Evolutionary conservation across 2,797 vertebrate genomes (phyloP), one percentile per base, ranked within the genome.

Genomic region (Sebastes vulpes): DNA sequence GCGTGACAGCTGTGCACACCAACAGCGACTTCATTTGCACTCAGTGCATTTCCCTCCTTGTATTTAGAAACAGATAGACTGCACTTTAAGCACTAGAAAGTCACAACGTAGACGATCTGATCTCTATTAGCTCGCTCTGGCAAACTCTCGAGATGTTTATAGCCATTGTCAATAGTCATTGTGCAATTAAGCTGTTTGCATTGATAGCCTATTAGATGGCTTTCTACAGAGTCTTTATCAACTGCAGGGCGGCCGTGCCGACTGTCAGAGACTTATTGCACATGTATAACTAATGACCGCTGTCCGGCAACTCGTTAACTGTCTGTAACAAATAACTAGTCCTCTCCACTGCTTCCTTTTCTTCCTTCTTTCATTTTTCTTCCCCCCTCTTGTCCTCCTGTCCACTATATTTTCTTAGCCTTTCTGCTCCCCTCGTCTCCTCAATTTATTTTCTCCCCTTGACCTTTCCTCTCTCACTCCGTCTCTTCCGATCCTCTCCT

Each of bases 151-250:
- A 96, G 95, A 96, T 97, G 96, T 98, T 98, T 97, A 98, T 97
- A 97, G 96, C 95, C 92, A 94, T 91, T 96, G 97, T 97, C 97
- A 96, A 97, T 97, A 97, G 95, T 96, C 95, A 96, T 97, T 97
- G 96, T 94, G 94, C 97, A 97, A 97, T 97, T 97, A 98, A 97
- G 96, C 95, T 95, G 96, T 97, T 96, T 84, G 95, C 96, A 97
- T 95, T 92, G 96, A 97, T 96, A 96, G 96, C 92, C 97, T 96
- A 96, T 98, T 97, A 97, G 97, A 94, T 88, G 85, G 81, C 88
- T 89, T 92, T 91, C 91, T 79, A 61, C 92, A 80, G 72, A 88
- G 85, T 82, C 76, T 72, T 93, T 86, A 92, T 89, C 87, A 91
- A 93, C 87, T 91, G 81, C 73, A 61, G 28, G 42, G 53, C 3